Conservation (phyloP, 2,113 vertebrate species). For the Tenrec ecaudatus region DNA sequence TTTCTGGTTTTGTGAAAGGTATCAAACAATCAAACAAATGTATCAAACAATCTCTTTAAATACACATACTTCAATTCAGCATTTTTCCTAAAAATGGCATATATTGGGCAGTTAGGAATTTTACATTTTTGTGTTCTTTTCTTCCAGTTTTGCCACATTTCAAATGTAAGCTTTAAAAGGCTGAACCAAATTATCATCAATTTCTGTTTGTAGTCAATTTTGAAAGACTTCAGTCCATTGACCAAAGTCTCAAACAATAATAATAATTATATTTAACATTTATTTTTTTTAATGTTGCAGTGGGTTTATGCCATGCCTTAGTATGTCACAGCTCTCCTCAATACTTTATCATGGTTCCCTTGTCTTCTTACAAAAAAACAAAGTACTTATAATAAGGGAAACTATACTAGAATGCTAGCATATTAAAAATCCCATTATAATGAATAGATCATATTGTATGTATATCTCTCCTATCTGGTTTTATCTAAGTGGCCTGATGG, state of each 20-base stretch:
- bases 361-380: not conserved
- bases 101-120: not conserved
- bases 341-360: too few species aligned
- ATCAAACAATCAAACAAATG: not conserved
- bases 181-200: too few species aligned
- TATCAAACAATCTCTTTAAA: not conserved
- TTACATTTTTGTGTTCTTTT: not conserved
- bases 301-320: not conserved
- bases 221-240: not conserved
- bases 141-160: not conserved
- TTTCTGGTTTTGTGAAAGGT: not conserved
- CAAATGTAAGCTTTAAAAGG: not conserved
- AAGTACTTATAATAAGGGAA: not conserved
- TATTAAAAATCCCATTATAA: too few species aligned
- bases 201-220: too few species aligned
- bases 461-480: not conserved
- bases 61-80: fast-evolving
- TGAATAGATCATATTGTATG: too few species aligned
- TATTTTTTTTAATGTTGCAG: not conserved
- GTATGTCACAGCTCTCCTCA: not conserved
- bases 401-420: too few species aligned
- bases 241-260: not conserved
- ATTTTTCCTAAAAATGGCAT: too few species aligned
- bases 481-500: too few species aligned
- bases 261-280: not conserved